These are phyloP conservation scores for Delichon dasypus DNA, from an alignment of 2,797 vertebrate species.

Conservation along the genomic window DNA sequence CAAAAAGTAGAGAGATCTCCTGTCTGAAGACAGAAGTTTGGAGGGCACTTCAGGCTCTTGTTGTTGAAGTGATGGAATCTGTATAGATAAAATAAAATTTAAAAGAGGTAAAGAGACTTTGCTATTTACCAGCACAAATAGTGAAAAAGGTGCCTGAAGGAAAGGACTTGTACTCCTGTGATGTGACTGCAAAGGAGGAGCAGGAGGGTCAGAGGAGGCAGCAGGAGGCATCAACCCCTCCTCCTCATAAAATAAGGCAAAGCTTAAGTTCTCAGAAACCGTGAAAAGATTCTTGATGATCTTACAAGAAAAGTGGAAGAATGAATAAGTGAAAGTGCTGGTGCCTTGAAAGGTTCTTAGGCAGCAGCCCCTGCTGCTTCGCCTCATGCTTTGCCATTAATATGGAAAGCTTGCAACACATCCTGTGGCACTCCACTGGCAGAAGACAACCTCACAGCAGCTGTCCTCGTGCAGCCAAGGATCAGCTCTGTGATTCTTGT, in stretches of 20 bases:
- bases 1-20: not conserved
- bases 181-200: not conserved
- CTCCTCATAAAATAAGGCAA: not conserved
- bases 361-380: slow-evolving; percentile 12
- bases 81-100: not conserved
- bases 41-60: not conserved
- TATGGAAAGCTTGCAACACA: not conserved
- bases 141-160: not conserved
- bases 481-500: not conserved
- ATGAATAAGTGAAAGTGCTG: not conserved
- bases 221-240: not conserved
- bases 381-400: not conserved
- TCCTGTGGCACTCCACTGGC: not conserved
- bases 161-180: not conserved
- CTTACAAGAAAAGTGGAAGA: not conserved
- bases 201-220: not conserved
- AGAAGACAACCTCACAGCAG: not conserved
- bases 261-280: not conserved
- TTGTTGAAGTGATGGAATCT: not conserved
- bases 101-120: not conserved
- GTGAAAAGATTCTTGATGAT: not conserved
- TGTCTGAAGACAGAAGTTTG: not conserved
- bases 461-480: not conserved
- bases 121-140: not conserved
- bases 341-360: slow-evolving; percentile 1